These are phyloP conservation scores for Zeugodacus cucurbitae DNA, from an alignment of 1,140 invertebrate genomes.

Conservation along the genomic window DNA sequence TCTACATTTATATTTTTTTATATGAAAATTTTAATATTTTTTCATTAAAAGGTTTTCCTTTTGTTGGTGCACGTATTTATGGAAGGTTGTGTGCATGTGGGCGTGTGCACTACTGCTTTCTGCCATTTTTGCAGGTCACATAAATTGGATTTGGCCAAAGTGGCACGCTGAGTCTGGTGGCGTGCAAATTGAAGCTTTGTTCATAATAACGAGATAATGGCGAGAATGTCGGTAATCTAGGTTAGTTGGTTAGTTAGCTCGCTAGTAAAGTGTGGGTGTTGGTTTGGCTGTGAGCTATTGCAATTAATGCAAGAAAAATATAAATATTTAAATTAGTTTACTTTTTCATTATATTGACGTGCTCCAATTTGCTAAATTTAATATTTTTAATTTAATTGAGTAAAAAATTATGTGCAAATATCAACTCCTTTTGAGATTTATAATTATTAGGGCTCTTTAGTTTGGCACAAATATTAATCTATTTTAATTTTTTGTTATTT, in stretches of 20 bases:
- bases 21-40: background rate
- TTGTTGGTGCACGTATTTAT: background rate
- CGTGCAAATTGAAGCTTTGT: background rate
- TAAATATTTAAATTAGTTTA: too few relatives aligned
- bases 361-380: too few relatives aligned
- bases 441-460: too few relatives aligned
- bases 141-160: background rate
- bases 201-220: conserved; percentile 1
- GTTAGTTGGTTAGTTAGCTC: conserved; percentile 2
- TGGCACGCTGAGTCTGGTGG: background rate
- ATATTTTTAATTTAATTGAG: too few relatives aligned
- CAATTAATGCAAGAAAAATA: too few relatives aligned
- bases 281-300: background rate
- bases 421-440: too few relatives aligned
- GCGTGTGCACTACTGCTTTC: background rate
- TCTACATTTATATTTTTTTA: background rate
- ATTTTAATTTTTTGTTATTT: too few relatives aligned
- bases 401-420: too few relatives aligned
- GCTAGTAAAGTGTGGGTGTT: background rate
- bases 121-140: background rate
- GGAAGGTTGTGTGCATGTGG: background rate
- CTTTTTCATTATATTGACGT: too few relatives aligned
- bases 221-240: background rate
- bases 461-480: too few relatives aligned
- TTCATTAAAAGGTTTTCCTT: background rate